phyloP scores from a whole-genome alignment of 2,888 invertebrate species.

The Tachina fera region DNA sequence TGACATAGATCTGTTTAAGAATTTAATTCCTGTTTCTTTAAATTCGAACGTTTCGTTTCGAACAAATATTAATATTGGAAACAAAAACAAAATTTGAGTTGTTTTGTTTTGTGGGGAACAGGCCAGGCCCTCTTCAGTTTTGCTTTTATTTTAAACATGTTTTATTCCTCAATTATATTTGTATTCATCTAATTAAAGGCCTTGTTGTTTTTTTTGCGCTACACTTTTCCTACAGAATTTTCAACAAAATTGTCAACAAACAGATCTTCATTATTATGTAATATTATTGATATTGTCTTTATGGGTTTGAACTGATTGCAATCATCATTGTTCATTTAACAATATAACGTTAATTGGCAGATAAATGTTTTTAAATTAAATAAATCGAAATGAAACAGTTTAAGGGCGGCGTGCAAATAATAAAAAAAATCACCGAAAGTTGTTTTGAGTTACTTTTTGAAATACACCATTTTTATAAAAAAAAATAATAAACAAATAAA shows the following conservation, averaged over 20 bases:
- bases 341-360: conserved; percentile 66
- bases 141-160: neutral
- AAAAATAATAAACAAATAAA: conserved; percentile 1
- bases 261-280: neutral
- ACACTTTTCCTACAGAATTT: neutral
- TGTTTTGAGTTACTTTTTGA: conserved; percentile 22
- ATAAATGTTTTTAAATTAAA: conserved; percentile 61
- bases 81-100: too few species aligned
- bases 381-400: conserved; percentile 66
- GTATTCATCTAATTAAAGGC: conserved; percentile 17
- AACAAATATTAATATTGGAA: too few species aligned
- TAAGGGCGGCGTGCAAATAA: conserved; percentile 68
- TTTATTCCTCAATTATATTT: neutral
- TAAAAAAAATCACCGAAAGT: conserved; percentile 35
- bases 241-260: neutral
- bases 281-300: conserved; percentile 42
- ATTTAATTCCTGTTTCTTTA: neutral
- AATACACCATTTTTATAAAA: conserved; percentile 22
- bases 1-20: neutral
- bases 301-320: conserved; percentile 43
- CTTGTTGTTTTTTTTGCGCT: neutral
- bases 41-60: too few species aligned
- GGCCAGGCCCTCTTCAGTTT: too few species aligned
- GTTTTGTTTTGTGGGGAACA: too few species aligned
- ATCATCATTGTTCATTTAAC: conserved; percentile 61